Percentiles rank a stretch among this genome's conserved stretches.
Conservation (phyloP, 2,797 vertebrate genomes). For the Antennarius maculatus region DNA sequence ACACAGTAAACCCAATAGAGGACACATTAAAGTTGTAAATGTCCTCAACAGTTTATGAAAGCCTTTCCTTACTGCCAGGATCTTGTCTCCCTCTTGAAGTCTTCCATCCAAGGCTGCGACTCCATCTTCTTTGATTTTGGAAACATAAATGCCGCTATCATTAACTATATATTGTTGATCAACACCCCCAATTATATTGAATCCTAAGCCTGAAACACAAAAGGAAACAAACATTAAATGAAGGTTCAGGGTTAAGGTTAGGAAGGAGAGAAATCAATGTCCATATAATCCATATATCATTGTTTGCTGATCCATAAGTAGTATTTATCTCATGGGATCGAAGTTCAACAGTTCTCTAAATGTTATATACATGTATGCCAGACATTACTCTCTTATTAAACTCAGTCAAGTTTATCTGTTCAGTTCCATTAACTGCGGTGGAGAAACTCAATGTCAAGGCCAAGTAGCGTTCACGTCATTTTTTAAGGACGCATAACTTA, state of each 20-base stretch:
- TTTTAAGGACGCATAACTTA: no score
- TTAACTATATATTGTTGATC: slow-evolving; percentile 90
- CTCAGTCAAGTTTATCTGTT: neutral
- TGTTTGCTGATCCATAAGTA: slow-evolving; percentile 10
- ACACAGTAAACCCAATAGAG: neutral
- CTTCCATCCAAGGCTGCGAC: slow-evolving; percentile 91
- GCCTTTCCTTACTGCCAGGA: slow-evolving; percentile 87
- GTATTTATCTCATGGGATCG: slow-evolving; percentile 47
- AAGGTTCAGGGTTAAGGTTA: neutral
- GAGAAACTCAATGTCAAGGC: neutral
- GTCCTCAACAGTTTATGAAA: neutral
- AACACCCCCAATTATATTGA: slow-evolving; percentile 96
- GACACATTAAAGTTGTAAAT: no score
- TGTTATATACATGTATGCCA: slow-evolving; percentile 24
- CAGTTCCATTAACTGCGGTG: neutral
- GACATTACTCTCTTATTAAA: neutral
- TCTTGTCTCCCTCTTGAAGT: slow-evolving; percentile 94
- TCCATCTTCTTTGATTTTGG: slow-evolving; percentile 93
- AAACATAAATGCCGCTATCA: slow-evolving; percentile 93
- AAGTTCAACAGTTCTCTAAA: slow-evolving; percentile 44
- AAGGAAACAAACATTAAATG: neutral
- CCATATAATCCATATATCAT: neutral
- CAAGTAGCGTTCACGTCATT: no score
- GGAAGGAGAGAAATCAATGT: neutral
- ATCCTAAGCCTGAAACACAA: slow-evolving; percentile 88